Evolutionary conservation across 2,888 invertebrate species (phyloP).

Genomic region (Coleophora flavipennella): DNA sequence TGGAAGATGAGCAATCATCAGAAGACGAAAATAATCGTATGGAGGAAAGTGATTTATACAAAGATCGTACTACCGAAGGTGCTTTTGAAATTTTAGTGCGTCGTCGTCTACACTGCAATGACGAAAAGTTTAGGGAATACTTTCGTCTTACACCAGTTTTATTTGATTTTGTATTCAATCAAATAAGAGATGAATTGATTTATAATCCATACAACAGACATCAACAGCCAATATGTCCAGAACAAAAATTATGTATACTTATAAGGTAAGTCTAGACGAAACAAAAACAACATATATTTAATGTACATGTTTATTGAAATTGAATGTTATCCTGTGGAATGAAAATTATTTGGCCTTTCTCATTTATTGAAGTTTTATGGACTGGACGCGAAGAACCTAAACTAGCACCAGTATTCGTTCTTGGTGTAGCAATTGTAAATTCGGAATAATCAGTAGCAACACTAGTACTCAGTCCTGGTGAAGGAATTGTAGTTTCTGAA

Average conservation of each 20-base stretch:
- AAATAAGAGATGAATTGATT: slow-evolving; percentile 1
- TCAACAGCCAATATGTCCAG: not conserved
- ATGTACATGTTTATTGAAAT: not conserved
- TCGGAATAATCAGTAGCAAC: not conserved
- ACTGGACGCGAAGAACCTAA: not conserved
- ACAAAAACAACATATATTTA: not conserved
- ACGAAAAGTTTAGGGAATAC: too few species aligned
- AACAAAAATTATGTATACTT: not conserved
- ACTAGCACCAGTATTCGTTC: not conserved
- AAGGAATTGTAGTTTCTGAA: not conserved
- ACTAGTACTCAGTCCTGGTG: not conserved
- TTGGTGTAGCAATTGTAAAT: not conserved
- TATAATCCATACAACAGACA: slow-evolving; percentile 1
- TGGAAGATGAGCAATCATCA: too few species aligned
- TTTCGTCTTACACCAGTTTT: too few species aligned
- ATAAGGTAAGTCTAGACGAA: not conserved
- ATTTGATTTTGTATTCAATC: not conserved
- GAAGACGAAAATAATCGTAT: too few species aligned
- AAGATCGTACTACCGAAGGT: not conserved
- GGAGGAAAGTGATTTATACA: too few species aligned
- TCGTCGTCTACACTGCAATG: not conserved
- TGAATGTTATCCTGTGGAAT: not conserved
- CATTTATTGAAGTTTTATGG: not conserved
- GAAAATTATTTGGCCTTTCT: not conserved
- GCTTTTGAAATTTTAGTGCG: not conserved